phyloP scores from a whole-genome alignment of 2,888 invertebrate species.

The Julus scanicus region DNA sequence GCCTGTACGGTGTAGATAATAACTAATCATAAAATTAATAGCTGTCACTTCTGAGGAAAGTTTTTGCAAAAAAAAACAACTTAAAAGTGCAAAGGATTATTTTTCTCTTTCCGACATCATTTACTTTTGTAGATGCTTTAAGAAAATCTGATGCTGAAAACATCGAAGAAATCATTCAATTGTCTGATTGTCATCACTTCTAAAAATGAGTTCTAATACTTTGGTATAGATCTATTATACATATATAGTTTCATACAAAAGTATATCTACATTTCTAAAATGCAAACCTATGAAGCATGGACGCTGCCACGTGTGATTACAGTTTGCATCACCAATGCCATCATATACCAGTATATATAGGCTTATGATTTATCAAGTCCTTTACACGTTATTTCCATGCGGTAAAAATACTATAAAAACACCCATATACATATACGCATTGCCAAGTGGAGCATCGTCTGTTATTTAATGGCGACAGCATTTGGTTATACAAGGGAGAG shows the following conservation, averaged over 20 bases:
- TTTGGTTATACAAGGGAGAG: slow-evolving; percentile 43
- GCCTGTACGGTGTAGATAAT: too few species aligned
- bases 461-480: slow-evolving; percentile 44
- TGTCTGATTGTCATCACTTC: background rate
- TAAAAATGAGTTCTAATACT: background rate
- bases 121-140: too few species aligned
- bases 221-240: background rate
- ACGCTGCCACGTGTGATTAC: background rate
- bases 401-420: slow-evolving; percentile 38
- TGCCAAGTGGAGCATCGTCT: slow-evolving; percentile 37
- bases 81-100: background rate
- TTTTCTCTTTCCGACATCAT: too few species aligned
- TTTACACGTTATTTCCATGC: slow-evolving; percentile 42
- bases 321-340: background rate
- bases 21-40: too few species aligned
- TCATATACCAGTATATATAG: background rate
- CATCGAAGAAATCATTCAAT: background rate
- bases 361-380: slow-evolving; percentile 38
- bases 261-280: background rate
- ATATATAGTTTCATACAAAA: background rate
- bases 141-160: background rate
- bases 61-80: too few species aligned
- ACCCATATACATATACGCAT: slow-evolving; percentile 32
- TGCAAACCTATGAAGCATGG: background rate
- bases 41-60: too few species aligned